A percentile compares a stretch with the other conserved stretches of the same genome.
phyloP scores from a whole-genome alignment of 2,888 invertebrate species.

The Erebia epiphron region DNA sequence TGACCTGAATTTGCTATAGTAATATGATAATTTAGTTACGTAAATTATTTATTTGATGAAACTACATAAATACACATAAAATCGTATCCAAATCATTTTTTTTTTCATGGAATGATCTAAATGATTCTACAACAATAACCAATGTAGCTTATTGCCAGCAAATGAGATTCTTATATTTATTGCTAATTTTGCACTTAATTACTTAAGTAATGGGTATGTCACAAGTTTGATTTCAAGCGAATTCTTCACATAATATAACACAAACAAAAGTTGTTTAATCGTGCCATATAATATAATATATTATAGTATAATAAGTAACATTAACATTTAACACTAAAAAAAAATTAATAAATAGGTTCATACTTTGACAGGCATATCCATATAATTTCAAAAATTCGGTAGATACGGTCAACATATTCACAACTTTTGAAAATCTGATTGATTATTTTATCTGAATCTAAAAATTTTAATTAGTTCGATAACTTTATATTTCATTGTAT shows the following conservation, averaged over 20 bases:
- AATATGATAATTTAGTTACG: too few relatives aligned
- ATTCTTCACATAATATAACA: neutral
- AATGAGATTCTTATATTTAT: slow-evolving; percentile 58
- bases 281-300: neutral
- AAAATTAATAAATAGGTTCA: slow-evolving; percentile 12
- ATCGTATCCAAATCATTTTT: slow-evolving; percentile 32
- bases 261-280: neutral
- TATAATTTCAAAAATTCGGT: neutral
- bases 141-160: slow-evolving; percentile 38
- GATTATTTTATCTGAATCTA: neutral
- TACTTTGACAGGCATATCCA: neutral
- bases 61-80: neutral
- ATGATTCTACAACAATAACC: slow-evolving; percentile 43
- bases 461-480: neutral
- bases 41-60: neutral
- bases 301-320: neutral
- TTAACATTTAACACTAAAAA: neutral
- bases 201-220: neutral
- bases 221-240: slow-evolving; percentile 5
- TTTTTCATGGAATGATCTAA: slow-evolving; percentile 61
- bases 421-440: neutral
- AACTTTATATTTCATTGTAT: neutral
- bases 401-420: neutral
- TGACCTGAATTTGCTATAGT: slow-evolving; percentile 22
- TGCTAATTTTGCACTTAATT: slow-evolving; percentile 39